These are phyloP conservation scores for Hylaeus volcanicus DNA, from an alignment of 1,140 invertebrate species.

Conservation along the genomic window DNA sequence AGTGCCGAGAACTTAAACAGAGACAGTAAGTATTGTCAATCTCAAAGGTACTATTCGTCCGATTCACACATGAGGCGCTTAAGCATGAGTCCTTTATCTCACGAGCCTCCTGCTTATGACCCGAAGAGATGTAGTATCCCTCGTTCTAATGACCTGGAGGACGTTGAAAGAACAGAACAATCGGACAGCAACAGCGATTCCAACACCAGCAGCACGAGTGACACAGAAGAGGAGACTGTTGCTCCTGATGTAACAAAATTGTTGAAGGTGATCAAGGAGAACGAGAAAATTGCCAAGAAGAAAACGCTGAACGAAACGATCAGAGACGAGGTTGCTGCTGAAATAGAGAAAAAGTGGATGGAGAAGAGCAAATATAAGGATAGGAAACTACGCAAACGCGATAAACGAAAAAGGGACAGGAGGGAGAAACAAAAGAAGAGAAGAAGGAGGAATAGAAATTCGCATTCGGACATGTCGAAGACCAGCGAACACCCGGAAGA, in stretches of 20 bases:
- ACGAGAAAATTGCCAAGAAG: conserved; percentile 77
- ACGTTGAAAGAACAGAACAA: background rate
- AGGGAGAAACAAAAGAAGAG: conserved; percentile 65
- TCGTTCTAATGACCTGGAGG: background rate
- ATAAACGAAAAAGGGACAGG: conserved; percentile 67
- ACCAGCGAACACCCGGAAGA: conserved; percentile 19
- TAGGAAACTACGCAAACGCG: conserved; percentile 60
- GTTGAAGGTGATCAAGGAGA: conserved; percentile 76
- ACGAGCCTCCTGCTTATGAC: background rate
- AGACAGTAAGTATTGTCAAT: background rate
- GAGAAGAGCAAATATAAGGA: conserved; percentile 70
- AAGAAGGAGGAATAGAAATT: conserved; percentile 44
- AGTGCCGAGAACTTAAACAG: conserved; percentile 16
- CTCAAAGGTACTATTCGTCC: conserved; percentile 11
- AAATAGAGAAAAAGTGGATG: conserved; percentile 74
- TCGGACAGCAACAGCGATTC: conserved; percentile 37
- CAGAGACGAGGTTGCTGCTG: conserved; percentile 76
- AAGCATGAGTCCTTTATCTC: conserved; percentile 14
- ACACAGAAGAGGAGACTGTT: conserved; percentile 36
- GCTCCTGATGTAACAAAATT: conserved; percentile 69
- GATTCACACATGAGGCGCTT: conserved; percentile 22
- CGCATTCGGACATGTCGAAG: conserved; percentile 5
- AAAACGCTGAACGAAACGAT: conserved; percentile 75
- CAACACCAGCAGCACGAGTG: conserved; percentile 42
- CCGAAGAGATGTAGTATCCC: background rate